These are phyloP conservation scores for Perizoma affinitatum DNA, from an alignment of 2,888 invertebrate genomes.

Conservation along the genomic window DNA sequence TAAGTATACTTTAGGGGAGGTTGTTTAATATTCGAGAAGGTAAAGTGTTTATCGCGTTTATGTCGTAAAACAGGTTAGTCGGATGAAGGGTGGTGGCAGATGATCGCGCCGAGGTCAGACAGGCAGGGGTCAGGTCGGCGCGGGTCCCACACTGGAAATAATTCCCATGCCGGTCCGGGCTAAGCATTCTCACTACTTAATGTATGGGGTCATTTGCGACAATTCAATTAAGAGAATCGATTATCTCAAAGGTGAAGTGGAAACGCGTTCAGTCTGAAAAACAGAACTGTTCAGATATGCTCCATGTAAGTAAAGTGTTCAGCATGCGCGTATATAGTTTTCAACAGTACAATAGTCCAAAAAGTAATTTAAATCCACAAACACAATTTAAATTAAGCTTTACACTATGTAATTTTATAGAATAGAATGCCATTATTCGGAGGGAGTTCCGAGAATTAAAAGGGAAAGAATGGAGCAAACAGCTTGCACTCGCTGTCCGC, in stretches of 20 bases:
- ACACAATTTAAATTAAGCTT: slow-evolving; percentile 42
- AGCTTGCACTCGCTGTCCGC: slow-evolving; percentile 58
- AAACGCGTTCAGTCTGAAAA: slow-evolving; percentile 1
- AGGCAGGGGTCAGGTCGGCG: slow-evolving; percentile 68
- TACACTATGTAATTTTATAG: slow-evolving; percentile 41
- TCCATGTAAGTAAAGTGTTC: neutral
- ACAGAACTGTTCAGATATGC: neutral
- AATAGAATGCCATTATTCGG: slow-evolving; percentile 52
- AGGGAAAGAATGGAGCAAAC: slow-evolving; percentile 61
- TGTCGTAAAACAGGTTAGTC: slow-evolving; percentile 73
- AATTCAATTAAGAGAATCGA: slow-evolving; percentile 61
- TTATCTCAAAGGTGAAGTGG: slow-evolving; percentile 35
- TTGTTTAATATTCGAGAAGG: slow-evolving; percentile 61
- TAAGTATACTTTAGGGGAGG: slow-evolving; percentile 51
- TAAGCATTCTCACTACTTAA: slow-evolving; percentile 52
- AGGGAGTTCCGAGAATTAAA: slow-evolving; percentile 47
- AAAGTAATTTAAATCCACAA: slow-evolving; percentile 39
- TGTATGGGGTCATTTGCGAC: slow-evolving; percentile 47
- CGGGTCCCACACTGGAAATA: slow-evolving; percentile 66
- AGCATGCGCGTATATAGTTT: slow-evolving; percentile 10
- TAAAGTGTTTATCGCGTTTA: slow-evolving; percentile 65
- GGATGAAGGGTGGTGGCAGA: slow-evolving; percentile 69
- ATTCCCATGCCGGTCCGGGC: slow-evolving; percentile 57
- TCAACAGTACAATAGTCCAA: slow-evolving; percentile 17
- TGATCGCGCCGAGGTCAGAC: slow-evolving; percentile 71